Conservation (phyloP, 2,888 invertebrate genomes). For the Saturnia japonica region DNA sequence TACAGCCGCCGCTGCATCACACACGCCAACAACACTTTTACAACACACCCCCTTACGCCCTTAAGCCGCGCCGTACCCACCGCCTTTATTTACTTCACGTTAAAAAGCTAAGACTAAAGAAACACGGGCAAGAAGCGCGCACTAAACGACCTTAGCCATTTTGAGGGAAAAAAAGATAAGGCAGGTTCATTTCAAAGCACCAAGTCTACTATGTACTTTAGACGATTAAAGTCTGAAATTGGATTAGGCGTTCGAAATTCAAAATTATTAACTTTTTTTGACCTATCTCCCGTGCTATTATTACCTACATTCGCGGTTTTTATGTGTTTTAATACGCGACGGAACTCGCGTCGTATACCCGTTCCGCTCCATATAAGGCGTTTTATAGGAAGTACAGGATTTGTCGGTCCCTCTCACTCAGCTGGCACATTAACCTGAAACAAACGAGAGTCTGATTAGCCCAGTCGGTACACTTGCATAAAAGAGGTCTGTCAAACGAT, state of each 20-base stretch:
- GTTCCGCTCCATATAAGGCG: slow-evolving; percentile 79
- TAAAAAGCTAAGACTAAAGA: slow-evolving; percentile 16
- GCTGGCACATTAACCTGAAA: slow-evolving; percentile 66
- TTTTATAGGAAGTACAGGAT: slow-evolving; percentile 53
- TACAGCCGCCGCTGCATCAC: slow-evolving; percentile 71
- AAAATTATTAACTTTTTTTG: slow-evolving; percentile 34
- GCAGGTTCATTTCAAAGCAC: slow-evolving; percentile 58
- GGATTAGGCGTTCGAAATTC: slow-evolving; percentile 51
- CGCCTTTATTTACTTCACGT: slow-evolving; percentile 34
- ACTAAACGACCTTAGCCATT: slow-evolving; percentile 36
- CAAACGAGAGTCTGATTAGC: slow-evolving; percentile 57
- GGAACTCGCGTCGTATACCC: slow-evolving; percentile 66
- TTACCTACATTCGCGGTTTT: slow-evolving; percentile 70
- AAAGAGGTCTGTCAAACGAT: background rate
- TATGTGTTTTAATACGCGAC: slow-evolving; percentile 65
- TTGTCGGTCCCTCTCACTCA: slow-evolving; percentile 59
- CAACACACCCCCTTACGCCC: slow-evolving; percentile 46
- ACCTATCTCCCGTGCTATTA: slow-evolving; percentile 46
- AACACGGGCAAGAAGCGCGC: slow-evolving; percentile 23
- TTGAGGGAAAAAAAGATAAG: slow-evolving; percentile 43
- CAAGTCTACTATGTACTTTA: slow-evolving; percentile 38
- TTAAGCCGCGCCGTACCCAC: slow-evolving; percentile 42
- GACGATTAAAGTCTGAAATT: slow-evolving; percentile 46
- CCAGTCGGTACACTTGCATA: slow-evolving; percentile 20
- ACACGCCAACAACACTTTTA: slow-evolving; percentile 45